phyloP scores from a whole-genome alignment of 1,140 invertebrate genomes.

The Papilio aristodemus region DNA sequence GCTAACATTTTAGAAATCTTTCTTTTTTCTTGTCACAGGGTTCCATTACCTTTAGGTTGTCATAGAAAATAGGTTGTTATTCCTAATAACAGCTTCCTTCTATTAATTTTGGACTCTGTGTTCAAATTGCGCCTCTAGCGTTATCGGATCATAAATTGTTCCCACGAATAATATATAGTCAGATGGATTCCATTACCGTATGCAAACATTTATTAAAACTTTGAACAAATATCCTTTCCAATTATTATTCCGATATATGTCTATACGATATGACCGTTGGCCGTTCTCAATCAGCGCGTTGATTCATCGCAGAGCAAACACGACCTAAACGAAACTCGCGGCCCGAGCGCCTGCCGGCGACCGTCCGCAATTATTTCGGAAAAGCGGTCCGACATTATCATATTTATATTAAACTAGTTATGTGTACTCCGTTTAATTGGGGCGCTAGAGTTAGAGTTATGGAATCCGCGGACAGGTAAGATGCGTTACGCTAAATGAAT shows the following conservation, averaged over 20 bases:
- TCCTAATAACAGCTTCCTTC: no score
- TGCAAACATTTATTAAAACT: slow-evolving; percentile 22
- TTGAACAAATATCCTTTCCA: slow-evolving; percentile 12
- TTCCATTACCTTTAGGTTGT: no score
- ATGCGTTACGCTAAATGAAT: background rate
- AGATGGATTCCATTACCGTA: background rate
- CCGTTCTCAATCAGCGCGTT: slow-evolving; percentile 5
- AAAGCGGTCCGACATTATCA: background rate
- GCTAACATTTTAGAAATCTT: no score
- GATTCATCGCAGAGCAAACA: slow-evolving; percentile 14
- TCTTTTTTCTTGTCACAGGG: no score
- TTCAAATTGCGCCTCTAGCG: no score
- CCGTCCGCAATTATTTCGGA: background rate
- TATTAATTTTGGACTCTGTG: background rate
- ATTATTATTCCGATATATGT: slow-evolving; percentile 4
- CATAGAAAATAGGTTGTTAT: no score
- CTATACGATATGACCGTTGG: background rate
- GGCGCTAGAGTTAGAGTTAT: background rate
- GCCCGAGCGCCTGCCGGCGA: background rate
- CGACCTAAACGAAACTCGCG: background rate
- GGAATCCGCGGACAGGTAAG: background rate
- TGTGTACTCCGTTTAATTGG: background rate
- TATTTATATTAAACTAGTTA: background rate
- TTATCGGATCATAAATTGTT: no score
- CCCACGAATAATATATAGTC: background rate